phyloP scores from a whole-genome alignment of 2,113 vertebrate genomes.

The Gambusia holbrooki region DNA sequence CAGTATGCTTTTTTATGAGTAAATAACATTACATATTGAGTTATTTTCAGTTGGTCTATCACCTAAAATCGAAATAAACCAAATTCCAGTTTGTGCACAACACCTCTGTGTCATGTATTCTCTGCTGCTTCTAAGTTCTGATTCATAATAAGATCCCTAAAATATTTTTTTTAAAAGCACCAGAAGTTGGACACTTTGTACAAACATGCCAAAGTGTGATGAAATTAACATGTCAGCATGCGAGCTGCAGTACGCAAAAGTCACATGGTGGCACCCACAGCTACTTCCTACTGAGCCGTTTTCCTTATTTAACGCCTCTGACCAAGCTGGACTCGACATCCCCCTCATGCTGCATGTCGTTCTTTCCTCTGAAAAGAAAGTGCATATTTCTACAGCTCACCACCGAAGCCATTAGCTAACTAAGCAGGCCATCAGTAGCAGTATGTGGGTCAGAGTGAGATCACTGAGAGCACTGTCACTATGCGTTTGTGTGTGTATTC shows the following conservation, averaged over 20 bases:
- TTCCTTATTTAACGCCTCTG: background rate
- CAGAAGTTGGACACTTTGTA: background rate
- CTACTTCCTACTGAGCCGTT: background rate
- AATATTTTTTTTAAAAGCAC: background rate
- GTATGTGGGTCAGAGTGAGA: slow-evolving; percentile 47
- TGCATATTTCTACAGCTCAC: slow-evolving; percentile 34
- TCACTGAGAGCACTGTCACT: slow-evolving; percentile 24
- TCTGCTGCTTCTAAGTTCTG: background rate
- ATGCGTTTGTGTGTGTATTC: slow-evolving; percentile 21
- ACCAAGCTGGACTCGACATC: background rate
- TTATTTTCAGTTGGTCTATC: background rate
- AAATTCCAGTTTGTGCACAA: background rate
- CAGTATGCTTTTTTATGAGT: no score
- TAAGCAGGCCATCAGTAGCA: slow-evolving; percentile 40
- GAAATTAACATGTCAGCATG: slow-evolving; percentile 24
- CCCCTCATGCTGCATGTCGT: slow-evolving; percentile 1
- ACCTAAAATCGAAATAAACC: background rate
- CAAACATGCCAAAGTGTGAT: background rate
- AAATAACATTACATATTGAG: background rate
- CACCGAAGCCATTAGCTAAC: slow-evolving; percentile 33
- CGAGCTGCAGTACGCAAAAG: slow-evolving; percentile 2
- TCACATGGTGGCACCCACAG: slow-evolving; percentile 3
- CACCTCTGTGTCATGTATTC: background rate
- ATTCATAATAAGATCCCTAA: background rate
- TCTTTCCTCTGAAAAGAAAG: slow-evolving; percentile 15